Evolutionary conservation across 2,888 invertebrate species (phyloP), one percentile per base, ranked within the genome.

Genomic region (Neria commutata): DNA sequence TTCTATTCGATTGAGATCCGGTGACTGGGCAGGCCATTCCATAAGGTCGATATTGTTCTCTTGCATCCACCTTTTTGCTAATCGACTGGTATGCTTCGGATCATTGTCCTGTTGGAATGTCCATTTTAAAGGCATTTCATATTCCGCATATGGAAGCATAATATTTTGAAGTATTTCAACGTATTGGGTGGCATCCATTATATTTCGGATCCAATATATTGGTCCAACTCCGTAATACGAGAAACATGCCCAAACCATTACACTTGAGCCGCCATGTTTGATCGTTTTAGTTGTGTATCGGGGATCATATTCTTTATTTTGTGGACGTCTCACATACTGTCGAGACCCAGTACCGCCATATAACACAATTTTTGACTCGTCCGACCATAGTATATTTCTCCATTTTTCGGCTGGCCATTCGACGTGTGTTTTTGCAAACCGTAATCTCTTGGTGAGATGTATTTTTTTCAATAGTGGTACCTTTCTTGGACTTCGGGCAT

Each of bases 151-250:
- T 10, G 54, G 45, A 10, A 54, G 21, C 33, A 53, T 53, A 6
- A 25, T 26, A 10, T 4, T 33, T 17, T 50, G n/a, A 8, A 51
- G 40, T 37, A n/a, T 51, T 23, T 29, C 14, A 8, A 19, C 21
- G 42, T 42, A 42, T 17, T 14, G 8, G 6, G 21, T 8, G 17
- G 42, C 21, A 19, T 17, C 14, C 56, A 56, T 62, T 26, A 23
- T 49, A 29, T 47, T 51, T 25, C 46, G 25, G 21, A 56, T 50
- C 10, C 40, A 47, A n/a, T 51, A 47, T 54, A 60, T 57, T 46
- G 60, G 54, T 24, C 58, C 58, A 29, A 58, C 57, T 14, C 60
- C 52, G 49, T 53, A 49, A 58, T 55, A 57, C 11, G 55, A 58
- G 55, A 60, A 63, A 16, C 49, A 51, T 17, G 45, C 54, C 55